A percentile compares a stretch with the other conserved stretches of the same genome.
Evolutionary conservation across 2,113 vertebrate species (phyloP).

Genomic region (Hystrix brachyura): DNA sequence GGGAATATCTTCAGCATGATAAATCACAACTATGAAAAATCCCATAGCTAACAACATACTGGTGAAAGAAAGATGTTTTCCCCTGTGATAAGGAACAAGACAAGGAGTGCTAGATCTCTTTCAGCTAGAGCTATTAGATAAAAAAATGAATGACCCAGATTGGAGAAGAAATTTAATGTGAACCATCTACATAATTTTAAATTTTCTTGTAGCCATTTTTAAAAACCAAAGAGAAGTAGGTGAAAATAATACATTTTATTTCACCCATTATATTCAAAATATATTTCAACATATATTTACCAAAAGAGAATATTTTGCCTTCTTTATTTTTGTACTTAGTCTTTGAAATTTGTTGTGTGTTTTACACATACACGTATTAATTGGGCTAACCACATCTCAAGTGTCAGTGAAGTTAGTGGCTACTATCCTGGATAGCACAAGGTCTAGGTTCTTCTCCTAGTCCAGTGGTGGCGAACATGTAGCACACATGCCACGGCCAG

Average conservation of each 20-base stretch:
- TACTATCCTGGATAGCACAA: background rate
- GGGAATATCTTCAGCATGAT: background rate
- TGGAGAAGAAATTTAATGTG: background rate
- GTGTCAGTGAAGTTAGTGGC: background rate
- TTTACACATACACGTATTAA: background rate
- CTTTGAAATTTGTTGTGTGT: slow-evolving; percentile 38
- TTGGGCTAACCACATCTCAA: background rate
- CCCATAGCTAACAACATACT: background rate
- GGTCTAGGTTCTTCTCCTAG: background rate
- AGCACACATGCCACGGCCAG: no score
- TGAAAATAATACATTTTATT: slow-evolving; percentile 41
- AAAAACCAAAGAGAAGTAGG: slow-evolving; percentile 34
- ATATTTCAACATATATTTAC: background rate
- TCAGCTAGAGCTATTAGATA: background rate
- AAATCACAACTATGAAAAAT: slow-evolving; percentile 8
- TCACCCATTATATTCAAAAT: background rate
- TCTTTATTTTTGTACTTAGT: slow-evolving; percentile 32
- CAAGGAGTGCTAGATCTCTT: slow-evolving; percentile 3
- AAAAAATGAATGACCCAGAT: slow-evolving; percentile 26
- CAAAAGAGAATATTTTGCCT: background rate
- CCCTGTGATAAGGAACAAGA: background rate
- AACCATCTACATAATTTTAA: background rate
- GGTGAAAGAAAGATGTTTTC: background rate
- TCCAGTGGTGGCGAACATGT: no score
- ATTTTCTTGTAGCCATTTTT: slow-evolving; percentile 9